These are phyloP conservation scores for Dendrolimus houi DNA, from an alignment of 2,888 invertebrate genomes.

Conservation along the genomic window DNA sequence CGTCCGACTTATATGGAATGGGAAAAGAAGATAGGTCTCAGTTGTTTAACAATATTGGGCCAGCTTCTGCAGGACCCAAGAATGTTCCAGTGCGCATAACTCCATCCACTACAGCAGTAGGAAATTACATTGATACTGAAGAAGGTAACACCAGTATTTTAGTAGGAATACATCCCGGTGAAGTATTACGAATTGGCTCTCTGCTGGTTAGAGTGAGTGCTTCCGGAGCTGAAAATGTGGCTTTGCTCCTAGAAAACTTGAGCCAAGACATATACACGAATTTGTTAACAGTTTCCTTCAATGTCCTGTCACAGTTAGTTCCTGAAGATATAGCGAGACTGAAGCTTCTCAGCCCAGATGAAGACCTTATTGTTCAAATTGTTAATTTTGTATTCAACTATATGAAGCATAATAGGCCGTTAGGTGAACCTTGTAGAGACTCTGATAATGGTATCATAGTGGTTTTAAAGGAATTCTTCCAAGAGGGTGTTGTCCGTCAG, in stretches of 20 bases:
- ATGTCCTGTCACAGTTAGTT: conserved; percentile 44
- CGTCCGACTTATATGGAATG: conserved; percentile 45
- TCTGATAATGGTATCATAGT: conserved; percentile 50
- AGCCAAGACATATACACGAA: conserved; percentile 54
- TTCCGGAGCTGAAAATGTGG: conserved; percentile 51
- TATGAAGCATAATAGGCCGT: conserved; percentile 50
- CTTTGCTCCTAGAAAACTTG: conserved; percentile 43
- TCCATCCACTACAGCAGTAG: conserved; percentile 28
- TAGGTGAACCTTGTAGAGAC: conserved; percentile 42
- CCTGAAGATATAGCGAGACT: conserved; percentile 53
- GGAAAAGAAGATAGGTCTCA: conserved; percentile 44
- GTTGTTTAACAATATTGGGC: conserved; percentile 46
- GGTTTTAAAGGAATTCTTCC: conserved; percentile 59
- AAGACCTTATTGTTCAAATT: conserved; percentile 56
- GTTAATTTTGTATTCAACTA: conserved; percentile 62
- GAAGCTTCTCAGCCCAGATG: conserved; percentile 50
- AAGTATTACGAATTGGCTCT: conserved; percentile 52
- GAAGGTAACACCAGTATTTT: conserved; percentile 34
- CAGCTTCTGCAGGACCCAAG: conserved; percentile 28
- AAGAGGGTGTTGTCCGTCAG: conserved; percentile 51
- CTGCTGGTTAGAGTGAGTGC: conserved; percentile 48
- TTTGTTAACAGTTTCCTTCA: conserved; percentile 55
- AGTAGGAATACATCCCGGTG: conserved; percentile 55
- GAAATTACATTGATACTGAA: conserved; percentile 26
- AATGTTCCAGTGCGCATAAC: conserved; percentile 47